Conservation (phyloP, 2,888 invertebrate genomes). For the Conomelus anceps region DNA sequence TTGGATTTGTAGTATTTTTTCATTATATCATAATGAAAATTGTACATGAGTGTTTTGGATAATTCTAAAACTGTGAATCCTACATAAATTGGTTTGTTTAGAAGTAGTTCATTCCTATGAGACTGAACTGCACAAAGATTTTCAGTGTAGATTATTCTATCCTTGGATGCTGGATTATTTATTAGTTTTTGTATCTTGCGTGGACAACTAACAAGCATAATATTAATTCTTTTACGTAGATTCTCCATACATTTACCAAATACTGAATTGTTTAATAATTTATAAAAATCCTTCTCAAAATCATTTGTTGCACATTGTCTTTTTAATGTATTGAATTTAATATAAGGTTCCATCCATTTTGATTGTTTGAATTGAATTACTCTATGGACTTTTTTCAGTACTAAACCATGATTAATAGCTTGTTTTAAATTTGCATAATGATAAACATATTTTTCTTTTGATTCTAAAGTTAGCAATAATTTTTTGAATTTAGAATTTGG, state of each 20-base stretch:
- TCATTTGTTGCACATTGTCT: constrained; percentile 34
- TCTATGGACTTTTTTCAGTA: constrained; percentile 34
- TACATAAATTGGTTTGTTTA: constrained; percentile 16
- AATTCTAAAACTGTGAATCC: constrained; percentile 18
- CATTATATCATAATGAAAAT: constrained; percentile 7
- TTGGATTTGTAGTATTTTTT: background rate
- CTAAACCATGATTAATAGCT: constrained; percentile 31
- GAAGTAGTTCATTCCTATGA: background rate
- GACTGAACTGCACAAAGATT: constrained; percentile 10
- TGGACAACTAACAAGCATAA: background rate
- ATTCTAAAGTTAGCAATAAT: constrained; percentile 18
- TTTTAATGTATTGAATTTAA: constrained; percentile 30
- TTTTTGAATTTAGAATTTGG: constrained; percentile 16
- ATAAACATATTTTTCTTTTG: constrained; percentile 17
- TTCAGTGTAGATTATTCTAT: background rate
- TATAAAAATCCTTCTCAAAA: constrained; percentile 37
- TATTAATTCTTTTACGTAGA: background rate
- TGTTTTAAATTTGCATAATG: constrained; percentile 18
- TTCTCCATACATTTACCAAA: background rate
- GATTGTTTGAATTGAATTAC: constrained; percentile 36
- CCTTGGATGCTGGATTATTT: constrained; percentile 5
- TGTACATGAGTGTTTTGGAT: constrained; percentile 8
- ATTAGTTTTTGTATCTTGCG: background rate
- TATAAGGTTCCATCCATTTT: constrained; percentile 36
- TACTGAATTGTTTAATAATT: background rate